These are phyloP conservation scores for Salarias fasciatus DNA, from an alignment of 2,797 vertebrate species.

Conservation along the genomic window DNA sequence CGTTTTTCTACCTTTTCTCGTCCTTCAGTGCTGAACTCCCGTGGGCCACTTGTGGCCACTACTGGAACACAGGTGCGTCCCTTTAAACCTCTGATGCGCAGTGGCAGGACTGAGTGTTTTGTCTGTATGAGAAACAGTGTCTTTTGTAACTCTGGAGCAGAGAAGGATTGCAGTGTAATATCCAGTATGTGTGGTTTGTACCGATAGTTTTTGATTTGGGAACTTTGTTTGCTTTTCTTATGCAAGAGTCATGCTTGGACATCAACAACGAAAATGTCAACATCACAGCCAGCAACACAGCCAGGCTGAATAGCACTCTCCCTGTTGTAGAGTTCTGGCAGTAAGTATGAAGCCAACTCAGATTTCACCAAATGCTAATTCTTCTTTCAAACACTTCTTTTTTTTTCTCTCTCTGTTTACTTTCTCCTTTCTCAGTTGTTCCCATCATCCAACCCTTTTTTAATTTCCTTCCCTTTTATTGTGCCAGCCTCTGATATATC, in stretches of 20 bases:
- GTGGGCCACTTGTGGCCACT: slow-evolving; percentile 68
- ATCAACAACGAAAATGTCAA: slow-evolving; percentile 32
- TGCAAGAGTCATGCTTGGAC: slow-evolving; percentile 59
- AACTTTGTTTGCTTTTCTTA: slow-evolving; percentile 16
- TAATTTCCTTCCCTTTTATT: neutral
- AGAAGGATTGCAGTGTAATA: too few species aligned
- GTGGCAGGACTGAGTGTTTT: too few species aligned
- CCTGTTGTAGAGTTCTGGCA: slow-evolving; percentile 75
- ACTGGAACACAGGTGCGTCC: slow-evolving; percentile 73
- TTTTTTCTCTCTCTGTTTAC: neutral
- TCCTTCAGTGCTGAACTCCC: slow-evolving; percentile 67
- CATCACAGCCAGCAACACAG: slow-evolving; percentile 6
- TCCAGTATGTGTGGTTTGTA: too few species aligned
- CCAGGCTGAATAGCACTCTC: slow-evolving; percentile 56
- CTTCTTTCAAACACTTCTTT: neutral
- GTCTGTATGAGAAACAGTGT: too few species aligned
- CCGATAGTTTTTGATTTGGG: neutral
- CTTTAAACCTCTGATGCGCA: too few species aligned
- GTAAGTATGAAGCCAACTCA: slow-evolving; percentile 52
- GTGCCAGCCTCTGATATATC: neutral
- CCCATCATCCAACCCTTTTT: neutral
- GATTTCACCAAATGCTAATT: neutral
- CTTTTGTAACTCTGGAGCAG: too few species aligned
- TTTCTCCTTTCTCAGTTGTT: neutral
- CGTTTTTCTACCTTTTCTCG: slow-evolving; percentile 71